Evolutionary conservation across 2,888 invertebrate genomes (phyloP), one percentile per base, ranked within the genome.

Genomic region (Autographa pulchrina): DNA sequence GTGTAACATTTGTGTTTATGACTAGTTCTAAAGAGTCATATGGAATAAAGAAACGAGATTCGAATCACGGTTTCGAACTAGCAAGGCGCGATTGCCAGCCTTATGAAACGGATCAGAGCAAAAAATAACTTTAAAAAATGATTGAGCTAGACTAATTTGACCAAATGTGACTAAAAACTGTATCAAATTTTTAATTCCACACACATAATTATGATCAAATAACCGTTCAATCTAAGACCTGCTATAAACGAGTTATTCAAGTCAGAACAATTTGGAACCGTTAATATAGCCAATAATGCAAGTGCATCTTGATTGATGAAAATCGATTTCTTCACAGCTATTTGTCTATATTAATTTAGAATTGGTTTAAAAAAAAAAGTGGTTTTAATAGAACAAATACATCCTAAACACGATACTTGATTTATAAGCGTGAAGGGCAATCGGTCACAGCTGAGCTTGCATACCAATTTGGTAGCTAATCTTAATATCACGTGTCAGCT

Each of bases 381-480:
- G 5, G 48, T 48, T n/a, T n/a, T n/a, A 43, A 11, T 43, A 7
- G n/a, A 56, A 20, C 13, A 56, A 20, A 56, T 11, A 11, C 2
- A 13, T 25, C 13, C 13, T 14, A 56, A 18, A 25, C 13, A 25
- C 54, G 54, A 20, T 56, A 56, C 20, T 13, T 5, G 20, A 20
- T 20, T 56, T 20, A 5, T 54, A 32, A n/a, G 13, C 41, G 18
- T 65, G 62, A 76, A 77, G 77, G 74, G 70, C 66, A 83, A 64
- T 9, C 48, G 68, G 74, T 67, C 70, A 60, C 18, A 64, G 68
- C 16, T 54, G 60, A 70, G 41, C 41, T 8, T 69, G 83, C 68
- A 83, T 80, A 80, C 62, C 68, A 67, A 77, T 70, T 77, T 72
- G 64, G 65, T 48, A 54, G 68, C 65, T 72, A 61, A 83, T 72